phyloP scores from a whole-genome alignment of 2,113 vertebrate species.

The Trachemys scripta region DNA sequence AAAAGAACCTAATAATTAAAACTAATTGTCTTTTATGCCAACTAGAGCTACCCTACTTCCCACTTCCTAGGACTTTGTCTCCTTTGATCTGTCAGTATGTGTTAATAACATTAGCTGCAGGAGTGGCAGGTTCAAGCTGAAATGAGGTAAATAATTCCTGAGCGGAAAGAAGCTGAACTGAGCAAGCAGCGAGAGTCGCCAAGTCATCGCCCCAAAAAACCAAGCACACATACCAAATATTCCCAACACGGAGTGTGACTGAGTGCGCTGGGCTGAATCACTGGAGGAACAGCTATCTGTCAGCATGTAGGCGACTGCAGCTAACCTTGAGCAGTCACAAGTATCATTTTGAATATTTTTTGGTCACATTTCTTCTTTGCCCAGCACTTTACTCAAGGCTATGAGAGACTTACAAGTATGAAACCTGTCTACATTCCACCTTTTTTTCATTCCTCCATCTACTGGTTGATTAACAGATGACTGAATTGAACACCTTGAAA shows the following conservation, averaged over 20 bases:
- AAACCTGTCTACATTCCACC: background rate
- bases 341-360: background rate
- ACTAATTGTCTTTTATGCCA: conserved; percentile 54
- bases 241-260: background rate
- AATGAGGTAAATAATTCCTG: conserved; percentile 74
- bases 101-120: conserved; percentile 74
- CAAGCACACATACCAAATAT: background rate
- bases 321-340: background rate
- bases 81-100: conserved; percentile 73
- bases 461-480: conserved; percentile 1
- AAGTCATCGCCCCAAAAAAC: background rate
- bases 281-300: background rate
- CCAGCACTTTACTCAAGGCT: background rate
- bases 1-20: conserved; percentile 66
- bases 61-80: conserved; percentile 43
- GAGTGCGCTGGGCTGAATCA: background rate
- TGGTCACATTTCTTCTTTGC: background rate
- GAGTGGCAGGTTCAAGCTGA: conserved; percentile 63
- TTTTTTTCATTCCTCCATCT: background rate
- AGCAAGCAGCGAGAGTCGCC: conserved; percentile 29
- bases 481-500: conserved; percentile 37
- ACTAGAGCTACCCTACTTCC: conserved; percentile 36
- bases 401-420: background rate
- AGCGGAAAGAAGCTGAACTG: conserved; percentile 58
- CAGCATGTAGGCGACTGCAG: background rate